These are phyloP conservation scores for Sander lucioperca DNA, from an alignment of 2,113 vertebrate genomes.

Conservation along the genomic window DNA sequence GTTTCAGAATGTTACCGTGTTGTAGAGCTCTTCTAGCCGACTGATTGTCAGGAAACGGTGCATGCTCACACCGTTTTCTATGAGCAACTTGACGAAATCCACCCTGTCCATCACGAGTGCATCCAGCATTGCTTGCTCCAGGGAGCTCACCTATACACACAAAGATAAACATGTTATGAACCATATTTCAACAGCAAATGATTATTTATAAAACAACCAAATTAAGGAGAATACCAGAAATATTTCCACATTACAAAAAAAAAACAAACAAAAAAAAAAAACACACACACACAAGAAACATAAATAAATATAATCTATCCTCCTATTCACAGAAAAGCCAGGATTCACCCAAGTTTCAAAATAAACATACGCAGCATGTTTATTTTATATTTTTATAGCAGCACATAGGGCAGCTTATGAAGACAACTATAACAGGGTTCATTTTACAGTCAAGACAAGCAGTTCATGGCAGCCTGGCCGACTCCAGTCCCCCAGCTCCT, in stretches of 20 bases:
- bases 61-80: slow-evolving; percentile 99
- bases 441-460: slow-evolving; percentile 68
- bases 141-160: slow-evolving; percentile 91
- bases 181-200: slow-evolving; percentile 18
- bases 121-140: slow-evolving; percentile 98
- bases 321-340: slow-evolving; percentile 26
- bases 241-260: not conserved
- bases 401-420: slow-evolving; percentile 42
- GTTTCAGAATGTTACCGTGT: slow-evolving; percentile 87
- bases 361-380: no score
- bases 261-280: slow-evolving; percentile 7
- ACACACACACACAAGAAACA: not conserved
- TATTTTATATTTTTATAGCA: no score
- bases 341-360: slow-evolving; percentile 46
- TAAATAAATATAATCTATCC: slow-evolving; percentile 30
- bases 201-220: slow-evolving; percentile 43
- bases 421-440: slow-evolving; percentile 49
- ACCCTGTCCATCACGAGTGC: slow-evolving; percentile 99
- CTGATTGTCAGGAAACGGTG: slow-evolving; percentile 98
- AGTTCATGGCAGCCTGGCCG: slow-evolving; percentile 49
- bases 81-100: slow-evolving; percentile 98
- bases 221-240: slow-evolving; percentile 17
- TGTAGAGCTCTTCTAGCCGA: slow-evolving; percentile 97
- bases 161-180: slow-evolving; percentile 67
- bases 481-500: slow-evolving; percentile 21